phyloP scores from a whole-genome alignment of 2,113 vertebrate species.

The Sminthopsis crassicaudata region DNA sequence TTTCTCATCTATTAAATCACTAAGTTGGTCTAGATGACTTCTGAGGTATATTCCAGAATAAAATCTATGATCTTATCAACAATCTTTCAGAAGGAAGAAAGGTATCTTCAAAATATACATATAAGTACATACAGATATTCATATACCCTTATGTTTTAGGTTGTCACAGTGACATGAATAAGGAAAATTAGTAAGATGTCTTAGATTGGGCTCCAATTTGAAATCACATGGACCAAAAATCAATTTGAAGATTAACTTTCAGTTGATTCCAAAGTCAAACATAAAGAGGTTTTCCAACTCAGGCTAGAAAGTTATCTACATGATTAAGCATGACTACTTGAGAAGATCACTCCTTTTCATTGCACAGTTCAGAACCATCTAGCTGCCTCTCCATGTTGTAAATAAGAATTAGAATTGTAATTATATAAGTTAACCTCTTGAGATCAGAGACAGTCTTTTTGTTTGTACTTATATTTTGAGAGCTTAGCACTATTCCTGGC shows the following conservation, averaged over 20 bases:
- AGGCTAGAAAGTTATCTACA: neutral
- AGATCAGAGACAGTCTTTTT: neutral
- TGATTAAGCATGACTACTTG: neutral
- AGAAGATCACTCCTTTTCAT: neutral
- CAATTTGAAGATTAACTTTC: neutral
- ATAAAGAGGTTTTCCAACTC: neutral
- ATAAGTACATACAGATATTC: neutral
- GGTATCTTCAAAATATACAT: neutral
- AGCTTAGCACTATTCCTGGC: neutral
- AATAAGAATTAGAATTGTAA: neutral
- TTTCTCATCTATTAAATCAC: neutral
- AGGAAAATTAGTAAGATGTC: neutral
- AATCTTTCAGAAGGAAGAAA: neutral
- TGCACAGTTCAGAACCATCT: neutral
- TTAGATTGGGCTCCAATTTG: neutral
- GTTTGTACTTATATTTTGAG: neutral
- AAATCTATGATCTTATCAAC: neutral
- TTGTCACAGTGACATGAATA: neutral
- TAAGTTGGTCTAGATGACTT: neutral
- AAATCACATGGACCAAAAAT: neutral
- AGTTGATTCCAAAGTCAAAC: neutral
- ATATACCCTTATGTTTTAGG: neutral
- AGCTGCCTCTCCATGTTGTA: neutral
- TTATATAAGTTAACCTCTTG: neutral
- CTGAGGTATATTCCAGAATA: neutral